These are phyloP conservation scores for Neomonachus schauinslandi DNA, from an alignment of 2,113 vertebrate species.

Conservation along the genomic window DNA sequence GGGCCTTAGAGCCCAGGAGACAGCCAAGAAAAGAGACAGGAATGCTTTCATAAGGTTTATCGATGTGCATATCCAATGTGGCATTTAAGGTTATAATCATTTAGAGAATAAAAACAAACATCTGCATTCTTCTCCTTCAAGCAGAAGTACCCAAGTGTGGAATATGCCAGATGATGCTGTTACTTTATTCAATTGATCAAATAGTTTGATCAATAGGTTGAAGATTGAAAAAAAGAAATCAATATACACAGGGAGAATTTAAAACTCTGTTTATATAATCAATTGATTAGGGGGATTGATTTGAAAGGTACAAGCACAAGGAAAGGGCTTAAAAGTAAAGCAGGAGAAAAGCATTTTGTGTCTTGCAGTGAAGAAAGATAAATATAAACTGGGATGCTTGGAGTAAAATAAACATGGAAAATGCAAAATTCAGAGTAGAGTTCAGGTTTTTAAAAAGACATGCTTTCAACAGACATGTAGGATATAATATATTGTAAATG, in stretches of 20 bases:
- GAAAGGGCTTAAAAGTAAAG: background rate
- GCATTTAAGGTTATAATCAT: background rate
- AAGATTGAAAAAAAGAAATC: slow-evolving; percentile 65
- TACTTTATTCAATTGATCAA: background rate
- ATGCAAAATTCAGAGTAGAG: background rate
- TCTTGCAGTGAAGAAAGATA: background rate
- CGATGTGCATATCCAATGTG: background rate
- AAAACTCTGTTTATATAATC: slow-evolving; percentile 64
- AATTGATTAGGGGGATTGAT: slow-evolving; percentile 61
- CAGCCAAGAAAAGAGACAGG: background rate
- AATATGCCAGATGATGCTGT: background rate
- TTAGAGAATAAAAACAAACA: background rate
- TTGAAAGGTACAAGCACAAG: slow-evolving; percentile 6
- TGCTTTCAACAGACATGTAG: background rate
- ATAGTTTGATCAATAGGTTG: slow-evolving; percentile 40
- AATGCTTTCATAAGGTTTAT: background rate
- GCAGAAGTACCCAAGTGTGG: background rate
- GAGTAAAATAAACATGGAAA: background rate
- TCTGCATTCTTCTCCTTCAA: background rate
- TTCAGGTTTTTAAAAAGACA: background rate
- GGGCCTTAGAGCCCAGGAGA: background rate
- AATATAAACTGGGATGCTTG: background rate
- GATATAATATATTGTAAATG: background rate
- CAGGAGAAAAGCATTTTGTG: background rate
- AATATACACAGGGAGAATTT: slow-evolving; percentile 51